Evolutionary conservation across 1,140 invertebrate species (phyloP), one percentile per base, ranked within the genome.

Genomic region (Macrobrachium rosenbergii): DNA sequence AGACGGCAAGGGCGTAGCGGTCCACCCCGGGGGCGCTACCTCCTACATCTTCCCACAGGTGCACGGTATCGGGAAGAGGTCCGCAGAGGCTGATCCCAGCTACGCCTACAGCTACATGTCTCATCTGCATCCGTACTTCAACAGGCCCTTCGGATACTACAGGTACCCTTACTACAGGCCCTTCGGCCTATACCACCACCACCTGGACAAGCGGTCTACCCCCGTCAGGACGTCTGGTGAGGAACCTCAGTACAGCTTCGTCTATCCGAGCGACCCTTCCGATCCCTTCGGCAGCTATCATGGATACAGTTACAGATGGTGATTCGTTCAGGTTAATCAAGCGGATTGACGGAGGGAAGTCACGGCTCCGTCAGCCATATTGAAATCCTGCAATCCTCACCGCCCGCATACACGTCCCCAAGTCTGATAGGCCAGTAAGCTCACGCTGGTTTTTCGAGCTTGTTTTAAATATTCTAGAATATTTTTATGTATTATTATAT

Each of bases 1-100:
- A 16, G 78, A 80, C 28, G 84, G 84, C 58, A 75, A 60, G 37
- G 84, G 84, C 37, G 84, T 87, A 58, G 84, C 84, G 23, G 23
- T 87, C 5, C 84, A 87, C 63, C 84, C 84, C 17, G 84, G 78
- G 19, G 84, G 84, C 84, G 78, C 84, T 78, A 87, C 84, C 8
- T 87, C 84, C 23, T 87, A 75, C 59, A 67, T 87, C 78, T 75
- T 73, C 69, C 84, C 84, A 8, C 84, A 87, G 77, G 78, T 87
- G 23, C 84, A 87, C 45, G 84, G 84, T 16, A 60, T 87, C 17
- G 84, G 84, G 5, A 87, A 87, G 58, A 77, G 84, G 45, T 69
- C 84, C 5, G 72, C 78, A 10, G 69, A 52, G 14, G 77, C 37
- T 3, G 8, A 58, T 16, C 45, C 82, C 16, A 72, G 43, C 12